phyloP scores from a whole-genome alignment of 2,113 vertebrate genomes.

The Bubo bubo region DNA sequence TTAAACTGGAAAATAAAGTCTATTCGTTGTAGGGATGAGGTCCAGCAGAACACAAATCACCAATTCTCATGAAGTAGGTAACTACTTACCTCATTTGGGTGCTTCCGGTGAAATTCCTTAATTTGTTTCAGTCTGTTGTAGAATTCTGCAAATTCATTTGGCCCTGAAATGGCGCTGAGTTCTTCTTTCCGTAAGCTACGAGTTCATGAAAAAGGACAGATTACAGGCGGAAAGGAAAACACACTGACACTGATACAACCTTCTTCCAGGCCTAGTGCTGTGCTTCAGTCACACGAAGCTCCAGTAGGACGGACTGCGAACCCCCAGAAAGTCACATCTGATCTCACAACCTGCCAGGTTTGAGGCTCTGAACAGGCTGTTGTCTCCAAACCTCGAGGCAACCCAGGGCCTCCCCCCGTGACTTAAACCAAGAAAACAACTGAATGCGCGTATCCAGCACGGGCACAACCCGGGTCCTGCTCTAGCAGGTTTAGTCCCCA shows the following conservation, averaged over 20 bases:
- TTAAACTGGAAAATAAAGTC: background rate
- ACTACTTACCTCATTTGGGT: conserved; percentile 89
- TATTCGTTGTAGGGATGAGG: background rate
- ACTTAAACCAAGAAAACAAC: background rate
- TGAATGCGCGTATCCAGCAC: accelerated
- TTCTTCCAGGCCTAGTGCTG: accelerated
- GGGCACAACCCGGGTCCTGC: background rate
- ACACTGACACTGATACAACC: accelerated
- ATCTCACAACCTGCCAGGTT: accelerated
- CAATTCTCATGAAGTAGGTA: accelerated
- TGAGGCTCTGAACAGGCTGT: accelerated
- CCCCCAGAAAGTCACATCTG: accelerated
- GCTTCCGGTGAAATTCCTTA: conserved; percentile 97
- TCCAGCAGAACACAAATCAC: background rate
- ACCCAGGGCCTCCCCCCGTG: background rate
- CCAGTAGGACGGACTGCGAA: background rate
- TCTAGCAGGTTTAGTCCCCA: accelerated
- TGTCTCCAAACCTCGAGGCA: no score
- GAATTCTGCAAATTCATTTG: conserved; percentile 97
- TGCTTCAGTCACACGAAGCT: background rate
- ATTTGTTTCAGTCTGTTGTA: conserved; percentile 97
- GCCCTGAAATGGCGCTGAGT: conserved; percentile 93
- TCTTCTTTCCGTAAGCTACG: conserved; percentile 90
- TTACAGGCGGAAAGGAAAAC: background rate
- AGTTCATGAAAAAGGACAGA: background rate